These are phyloP conservation scores for Calcarius ornatus DNA, from an alignment of 2,113 vertebrate genomes.

Conservation along the genomic window DNA sequence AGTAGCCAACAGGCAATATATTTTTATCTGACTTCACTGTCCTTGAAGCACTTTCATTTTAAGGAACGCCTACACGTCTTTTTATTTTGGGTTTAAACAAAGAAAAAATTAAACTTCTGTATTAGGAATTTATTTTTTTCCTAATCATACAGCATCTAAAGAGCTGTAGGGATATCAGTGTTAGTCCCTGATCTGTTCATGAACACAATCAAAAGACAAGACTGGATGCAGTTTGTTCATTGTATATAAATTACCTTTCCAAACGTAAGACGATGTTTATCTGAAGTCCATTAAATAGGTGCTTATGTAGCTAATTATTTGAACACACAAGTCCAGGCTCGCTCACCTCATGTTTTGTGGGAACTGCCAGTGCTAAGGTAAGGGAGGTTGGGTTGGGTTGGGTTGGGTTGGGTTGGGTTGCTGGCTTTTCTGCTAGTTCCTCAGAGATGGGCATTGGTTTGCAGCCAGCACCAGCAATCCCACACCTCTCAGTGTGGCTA, in stretches of 20 bases:
- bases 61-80: not conserved
- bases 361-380: not conserved
- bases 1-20: slow-evolving; percentile 15
- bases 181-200: not conserved
- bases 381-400: not conserved
- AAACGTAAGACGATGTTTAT: not conserved
- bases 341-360: not conserved
- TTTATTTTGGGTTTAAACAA: slow-evolving; percentile 9
- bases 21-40: slow-evolving; percentile 25
- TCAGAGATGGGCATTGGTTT: not conserved
- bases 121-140: not conserved
- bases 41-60: not conserved
- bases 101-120: not conserved
- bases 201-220: not conserved
- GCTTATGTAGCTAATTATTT: not conserved
- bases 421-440: not conserved
- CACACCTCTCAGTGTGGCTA: not conserved
- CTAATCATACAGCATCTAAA: not conserved
- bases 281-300: not conserved
- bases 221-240: not conserved
- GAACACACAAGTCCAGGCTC: not conserved
- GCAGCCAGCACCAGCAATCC: not conserved
- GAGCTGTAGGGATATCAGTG: not conserved
- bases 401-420: not conserved
- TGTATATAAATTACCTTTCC: not conserved